Conservation (phyloP, 2,113 vertebrate species). For the Chunga burmeisteri region DNA sequence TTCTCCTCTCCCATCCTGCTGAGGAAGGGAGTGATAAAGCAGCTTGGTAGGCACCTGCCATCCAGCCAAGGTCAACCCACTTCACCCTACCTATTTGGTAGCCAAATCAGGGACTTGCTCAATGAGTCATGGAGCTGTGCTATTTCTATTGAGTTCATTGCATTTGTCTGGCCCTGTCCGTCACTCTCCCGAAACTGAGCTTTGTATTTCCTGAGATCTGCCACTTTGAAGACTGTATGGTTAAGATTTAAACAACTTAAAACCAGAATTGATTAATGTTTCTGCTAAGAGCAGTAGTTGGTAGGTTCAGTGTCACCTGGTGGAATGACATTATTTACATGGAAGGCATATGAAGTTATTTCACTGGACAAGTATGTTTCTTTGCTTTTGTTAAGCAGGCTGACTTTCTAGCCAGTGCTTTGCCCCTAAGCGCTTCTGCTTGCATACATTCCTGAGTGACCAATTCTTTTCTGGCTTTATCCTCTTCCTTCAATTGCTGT, state of each 20-base stretch:
- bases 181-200: neutral
- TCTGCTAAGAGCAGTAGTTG: neutral
- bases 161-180: neutral
- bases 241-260: neutral
- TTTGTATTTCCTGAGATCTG: neutral
- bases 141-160: neutral
- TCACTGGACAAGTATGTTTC: neutral
- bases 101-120: neutral
- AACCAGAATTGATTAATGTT: neutral
- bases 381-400: neutral
- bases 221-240: neutral
- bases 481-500: neutral
- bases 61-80: neutral
- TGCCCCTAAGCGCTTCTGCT: neutral
- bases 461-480: neutral
- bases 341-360: neutral
- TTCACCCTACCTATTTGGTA: neutral
- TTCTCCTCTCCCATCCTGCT: rapidly evolving
- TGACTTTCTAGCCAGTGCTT: neutral
- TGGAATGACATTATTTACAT: neutral
- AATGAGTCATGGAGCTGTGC: neutral
- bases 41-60: neutral
- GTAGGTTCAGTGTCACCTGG: neutral
- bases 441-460: neutral
- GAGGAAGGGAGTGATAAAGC: neutral